A percentile compares a stretch with the other conserved stretches of the same genome.
Conservation (phyloP, 2,797 vertebrate genomes). For the Dendrocincla tyrannina region DNA sequence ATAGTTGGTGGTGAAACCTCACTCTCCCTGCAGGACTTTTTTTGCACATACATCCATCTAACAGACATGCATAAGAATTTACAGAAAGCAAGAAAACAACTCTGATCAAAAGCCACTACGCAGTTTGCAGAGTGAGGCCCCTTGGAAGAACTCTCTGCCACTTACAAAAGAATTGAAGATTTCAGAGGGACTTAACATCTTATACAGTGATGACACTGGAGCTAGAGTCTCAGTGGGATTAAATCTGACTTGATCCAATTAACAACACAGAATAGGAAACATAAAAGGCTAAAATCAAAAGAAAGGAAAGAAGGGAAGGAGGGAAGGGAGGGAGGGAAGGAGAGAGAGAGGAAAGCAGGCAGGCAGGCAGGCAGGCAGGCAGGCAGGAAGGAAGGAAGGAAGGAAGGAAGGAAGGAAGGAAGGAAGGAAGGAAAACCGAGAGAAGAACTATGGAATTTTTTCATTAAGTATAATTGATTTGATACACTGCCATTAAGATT, state of each 20-base stretch:
- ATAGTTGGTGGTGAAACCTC: background rate
- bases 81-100: background rate
- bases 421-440: too few species aligned
- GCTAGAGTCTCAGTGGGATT: background rate
- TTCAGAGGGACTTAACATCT: slow-evolving; percentile 11
- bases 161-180: background rate
- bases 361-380: background rate
- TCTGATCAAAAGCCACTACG: background rate
- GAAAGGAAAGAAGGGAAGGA: accelerated
- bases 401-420: too few species aligned
- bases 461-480: background rate
- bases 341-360: too few species aligned
- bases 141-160: background rate
- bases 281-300: background rate
- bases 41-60: background rate
- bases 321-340: background rate
- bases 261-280: background rate
- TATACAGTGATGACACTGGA: background rate
- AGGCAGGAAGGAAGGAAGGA: too few species aligned
- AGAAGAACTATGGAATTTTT: background rate
- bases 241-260: slow-evolving; percentile 33
- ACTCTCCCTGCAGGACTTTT: background rate
- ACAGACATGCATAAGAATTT: background rate
- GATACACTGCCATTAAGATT: background rate
- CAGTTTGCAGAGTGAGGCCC: background rate